phyloP scores from a whole-genome alignment of 2,113 vertebrate species.

The Phoxinus phoxinus region DNA sequence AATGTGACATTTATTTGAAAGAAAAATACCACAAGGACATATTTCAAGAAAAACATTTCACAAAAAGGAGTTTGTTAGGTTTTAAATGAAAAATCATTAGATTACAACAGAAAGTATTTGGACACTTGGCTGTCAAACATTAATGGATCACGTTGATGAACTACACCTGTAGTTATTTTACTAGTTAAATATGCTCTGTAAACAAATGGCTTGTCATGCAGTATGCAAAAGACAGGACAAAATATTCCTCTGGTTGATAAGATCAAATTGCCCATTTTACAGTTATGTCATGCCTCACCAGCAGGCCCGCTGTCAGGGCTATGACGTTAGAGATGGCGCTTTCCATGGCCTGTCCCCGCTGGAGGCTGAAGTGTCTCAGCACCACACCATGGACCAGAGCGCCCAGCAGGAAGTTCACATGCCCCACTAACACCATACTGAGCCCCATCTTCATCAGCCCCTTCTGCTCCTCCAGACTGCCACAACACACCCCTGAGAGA shows the following conservation, averaged over 20 bases:
- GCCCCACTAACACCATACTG: conserved; percentile 84
- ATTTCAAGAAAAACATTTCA: background rate
- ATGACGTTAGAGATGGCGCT: conserved; percentile 82
- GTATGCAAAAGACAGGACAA: background rate
- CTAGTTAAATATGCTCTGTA: background rate
- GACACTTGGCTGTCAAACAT: background rate
- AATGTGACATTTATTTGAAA: background rate
- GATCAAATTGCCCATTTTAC: background rate
- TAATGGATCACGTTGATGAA: background rate
- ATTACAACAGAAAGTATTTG: background rate
- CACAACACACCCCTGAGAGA: conserved; percentile 66
- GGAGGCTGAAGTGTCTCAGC: conserved; percentile 79
- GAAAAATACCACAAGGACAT: background rate
- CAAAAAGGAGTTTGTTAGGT: background rate
- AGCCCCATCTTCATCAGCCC: conserved; percentile 91
- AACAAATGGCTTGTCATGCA: background rate
- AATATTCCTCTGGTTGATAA: background rate
- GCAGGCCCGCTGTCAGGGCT: conserved; percentile 76
- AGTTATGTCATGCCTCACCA: conserved; percentile 73
- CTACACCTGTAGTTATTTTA: background rate
- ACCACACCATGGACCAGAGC: conserved; percentile 86
- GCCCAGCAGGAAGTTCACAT: conserved; percentile 84
- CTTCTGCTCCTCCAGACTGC: conserved; percentile 70
- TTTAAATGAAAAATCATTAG: background rate
- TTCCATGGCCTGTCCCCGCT: conserved; percentile 76